Evolutionary conservation across 2,888 invertebrate genomes (phyloP), one percentile per base, ranked within the genome.

Genomic region (Orthonychiurus folsomi): DNA sequence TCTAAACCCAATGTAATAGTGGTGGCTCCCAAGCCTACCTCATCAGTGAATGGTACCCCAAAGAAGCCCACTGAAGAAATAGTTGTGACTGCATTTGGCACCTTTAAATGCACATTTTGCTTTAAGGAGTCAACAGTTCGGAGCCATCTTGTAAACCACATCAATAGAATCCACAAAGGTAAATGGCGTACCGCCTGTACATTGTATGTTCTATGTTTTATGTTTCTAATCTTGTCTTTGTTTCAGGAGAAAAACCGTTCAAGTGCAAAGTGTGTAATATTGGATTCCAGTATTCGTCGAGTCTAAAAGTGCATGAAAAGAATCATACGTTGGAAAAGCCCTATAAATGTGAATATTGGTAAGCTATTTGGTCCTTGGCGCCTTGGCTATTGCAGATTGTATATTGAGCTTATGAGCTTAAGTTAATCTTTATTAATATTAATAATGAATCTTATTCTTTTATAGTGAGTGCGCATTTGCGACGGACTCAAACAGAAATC

Each of bases 41-140:
- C 37, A 9, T 37, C 37, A 15, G 37, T 37, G 5, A 37, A 37
- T 37, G 37, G 37, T 5, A 15, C 37, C 37, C 37, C 37, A 37
- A 37, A 37, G 37, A 37, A 37, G 15, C 37, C 37, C 5, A 37
- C 37, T 5, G 37, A 37, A 37, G 37, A 37, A 37, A 37, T 37
- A 37, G 52, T 20, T 5, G 52, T 52, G 9, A 59, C 50, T 20
- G 9, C 23, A 23, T 20, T 28, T 5, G 59, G 50, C 21, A 59
- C 50, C 5, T 59, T 59, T 25, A 48, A 59, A 25, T 59, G 59
- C 26, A 50, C n/a, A 59, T n/a, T 50, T 23, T 59, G 59, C 20
- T 15, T 23, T 20, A 59, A 50, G 20, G 50, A 59, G 50, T 37
- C 59, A 25, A 48, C 23, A 21, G 15, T 59, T 5, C 20, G 47